Evolutionary conservation across 2,113 vertebrate genomes (phyloP), one percentile per base, ranked within the genome.

Genomic region (Pelodiscus sinensis): DNA sequence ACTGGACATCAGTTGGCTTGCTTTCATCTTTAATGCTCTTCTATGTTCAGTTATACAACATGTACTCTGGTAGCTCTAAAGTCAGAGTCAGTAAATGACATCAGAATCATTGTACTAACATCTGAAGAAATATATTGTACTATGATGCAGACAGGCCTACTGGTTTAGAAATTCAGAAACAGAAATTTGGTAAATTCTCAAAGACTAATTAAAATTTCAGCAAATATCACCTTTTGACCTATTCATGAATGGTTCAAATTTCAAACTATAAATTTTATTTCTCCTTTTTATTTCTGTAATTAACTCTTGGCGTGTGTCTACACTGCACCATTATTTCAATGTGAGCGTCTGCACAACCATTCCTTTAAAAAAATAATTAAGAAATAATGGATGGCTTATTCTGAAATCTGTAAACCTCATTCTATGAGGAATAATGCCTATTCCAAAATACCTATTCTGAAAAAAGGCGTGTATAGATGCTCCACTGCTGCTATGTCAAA

Each of bases 1-100:
- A 92, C 78, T 82, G 79, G 82, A 92, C 79, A 62, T 90, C 35
- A 38, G 19, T 5, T 89, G 57, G 50, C 35, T 94, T 1, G 68
- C 89, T 96, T 96, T 85, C 50, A 75, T 88, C 57, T 84, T 95
- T 94, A 88, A 80, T 92, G 51, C 79, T 71, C 91, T 81, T 29
- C 27, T 89, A 52, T 78, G 14, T 29, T 87, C 86, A 7, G 60
- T 89, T 92, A 89, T 35, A 75, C 24, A 62, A 81, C 58, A 89
- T 77, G 44, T 44, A 44, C 44, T 44, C 44, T 44, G 44, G 44
- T 44, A 6, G 44, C 44, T 44, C 44, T 44, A 44, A 44, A 44
- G 44, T 44, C 13, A 82, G 44, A 44, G 44, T 55, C 60, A 14
- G 7, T 29, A 87, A 31, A 87, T 0, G 29, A 89, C 19, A 57